A percentile compares a stretch with the other conserved stretches of the same genome.
Evolutionary conservation across 2,797 vertebrate species (phyloP).

Genomic region (Halcyon leucocephala): DNA sequence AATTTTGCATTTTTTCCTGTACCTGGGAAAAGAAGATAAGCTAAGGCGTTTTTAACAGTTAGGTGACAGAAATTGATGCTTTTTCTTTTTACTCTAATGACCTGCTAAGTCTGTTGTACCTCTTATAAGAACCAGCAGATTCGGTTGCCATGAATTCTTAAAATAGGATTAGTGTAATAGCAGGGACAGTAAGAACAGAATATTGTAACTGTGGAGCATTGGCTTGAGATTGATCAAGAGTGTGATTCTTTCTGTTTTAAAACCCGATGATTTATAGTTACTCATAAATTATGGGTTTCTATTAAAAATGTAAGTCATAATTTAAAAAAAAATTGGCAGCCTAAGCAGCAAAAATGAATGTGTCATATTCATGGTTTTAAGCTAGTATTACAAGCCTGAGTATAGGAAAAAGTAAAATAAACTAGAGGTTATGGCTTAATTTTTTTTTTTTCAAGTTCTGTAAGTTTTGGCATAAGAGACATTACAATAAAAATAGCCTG

Average conservation of each 20-base stretch:
- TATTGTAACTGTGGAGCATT: neutral
- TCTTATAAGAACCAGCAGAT: neutral
- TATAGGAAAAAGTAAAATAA: constrained; percentile 52
- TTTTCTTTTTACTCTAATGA: neutral
- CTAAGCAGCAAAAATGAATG: constrained; percentile 34
- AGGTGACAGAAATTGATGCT: neutral
- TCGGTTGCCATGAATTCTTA: constrained; percentile 5
- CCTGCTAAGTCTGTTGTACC: neutral
- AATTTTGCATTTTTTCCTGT: neutral
- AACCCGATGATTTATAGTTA: constrained; percentile 53
- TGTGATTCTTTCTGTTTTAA: constrained; percentile 57
- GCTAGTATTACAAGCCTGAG: constrained; percentile 45
- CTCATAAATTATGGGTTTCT: constrained; percentile 67
- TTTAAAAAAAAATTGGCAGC: neutral
- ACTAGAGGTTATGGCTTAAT: constrained; percentile 16
- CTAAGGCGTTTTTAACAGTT: neutral
- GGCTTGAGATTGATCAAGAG: constrained; percentile 37
- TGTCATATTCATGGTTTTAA: constrained; percentile 52
- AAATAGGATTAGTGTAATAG: neutral
- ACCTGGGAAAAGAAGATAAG: neutral
- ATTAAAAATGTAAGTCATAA: constrained; percentile 59
- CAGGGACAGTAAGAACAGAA: neutral
- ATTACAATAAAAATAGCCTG: constrained; percentile 37
- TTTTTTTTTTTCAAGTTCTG: neutral
- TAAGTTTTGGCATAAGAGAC: constrained; percentile 4